These are phyloP conservation scores for Philopotamus ludificatus DNA, from an alignment of 1,140 invertebrate species.

Conservation along the genomic window DNA sequence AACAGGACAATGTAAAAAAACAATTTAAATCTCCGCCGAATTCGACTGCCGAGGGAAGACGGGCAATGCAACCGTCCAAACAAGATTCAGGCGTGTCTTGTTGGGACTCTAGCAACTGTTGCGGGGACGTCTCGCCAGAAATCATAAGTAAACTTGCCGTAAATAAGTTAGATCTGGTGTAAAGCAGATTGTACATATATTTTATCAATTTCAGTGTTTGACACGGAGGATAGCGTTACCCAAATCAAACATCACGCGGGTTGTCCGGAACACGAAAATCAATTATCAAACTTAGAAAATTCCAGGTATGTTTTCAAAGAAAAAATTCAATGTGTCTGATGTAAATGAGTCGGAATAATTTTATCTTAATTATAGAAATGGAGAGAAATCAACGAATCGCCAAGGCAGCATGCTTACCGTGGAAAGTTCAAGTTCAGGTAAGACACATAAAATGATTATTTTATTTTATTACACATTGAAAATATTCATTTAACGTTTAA, in stretches of 20 bases:
- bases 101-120: slow-evolving; percentile 51
- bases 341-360: neutral
- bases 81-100: slow-evolving; percentile 54
- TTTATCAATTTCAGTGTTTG: slow-evolving; percentile 23
- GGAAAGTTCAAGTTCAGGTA: slow-evolving; percentile 31
- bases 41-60: slow-evolving; percentile 44
- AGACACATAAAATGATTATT: neutral
- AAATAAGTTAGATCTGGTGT: neutral
- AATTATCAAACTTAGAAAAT: neutral
- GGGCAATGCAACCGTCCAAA: slow-evolving; percentile 47
- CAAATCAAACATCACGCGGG: slow-evolving; percentile 8
- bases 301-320: neutral
- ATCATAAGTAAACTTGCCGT: slow-evolving; percentile 14
- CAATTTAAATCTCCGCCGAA: slow-evolving; percentile 11
- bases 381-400: neutral
- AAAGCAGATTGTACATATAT: slow-evolving; percentile 4
- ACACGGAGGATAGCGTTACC: slow-evolving; percentile 16
- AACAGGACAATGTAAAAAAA: neutral
- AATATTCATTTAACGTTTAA: neutral
- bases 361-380: slow-evolving; percentile 4
- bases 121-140: slow-evolving; percentile 37
- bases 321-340: neutral
- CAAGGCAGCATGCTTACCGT: slow-evolving; percentile 29
- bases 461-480: neutral
- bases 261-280: slow-evolving; percentile 4